Percentiles rank a stretch among this genome's conserved stretches.
Evolutionary conservation across 1,140 invertebrate genomes (phyloP).

Genomic region (Camponotus vicinus): DNA sequence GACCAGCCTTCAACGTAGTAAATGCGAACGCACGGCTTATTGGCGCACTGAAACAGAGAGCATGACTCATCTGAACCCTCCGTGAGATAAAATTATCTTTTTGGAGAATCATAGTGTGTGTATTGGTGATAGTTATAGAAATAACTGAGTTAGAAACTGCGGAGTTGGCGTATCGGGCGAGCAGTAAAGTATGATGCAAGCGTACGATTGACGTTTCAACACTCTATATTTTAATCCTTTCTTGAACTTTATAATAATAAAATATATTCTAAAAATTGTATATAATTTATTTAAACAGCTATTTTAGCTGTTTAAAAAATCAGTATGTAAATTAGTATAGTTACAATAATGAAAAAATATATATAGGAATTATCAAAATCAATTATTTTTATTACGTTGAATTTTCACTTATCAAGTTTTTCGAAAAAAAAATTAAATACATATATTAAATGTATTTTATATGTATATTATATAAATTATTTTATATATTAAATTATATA

Average conservation of each 20-base stretch:
- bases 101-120: conserved; percentile 32
- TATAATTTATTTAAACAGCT: neutral
- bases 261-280: no score
- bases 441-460: neutral
- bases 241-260: conserved; percentile 4
- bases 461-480: no score
- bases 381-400: neutral
- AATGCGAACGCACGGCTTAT: conserved; percentile 42
- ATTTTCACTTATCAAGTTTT: conserved; percentile 11
- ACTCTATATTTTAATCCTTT: conserved; percentile 45
- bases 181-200: conserved; percentile 36
- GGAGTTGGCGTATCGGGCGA: conserved; percentile 42
- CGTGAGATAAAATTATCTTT: conserved; percentile 50
- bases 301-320: neutral
- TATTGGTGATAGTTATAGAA: conserved; percentile 41
- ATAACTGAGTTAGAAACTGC: conserved; percentile 54
- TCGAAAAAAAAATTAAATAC: neutral
- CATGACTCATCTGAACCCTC: conserved; percentile 44
- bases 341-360: neutral
- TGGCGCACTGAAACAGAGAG: conserved; percentile 49
- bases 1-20: conserved; percentile 14
- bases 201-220: conserved; percentile 28
- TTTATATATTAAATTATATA: no score
- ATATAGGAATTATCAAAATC: neutral
- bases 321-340: neutral